phyloP scores from a whole-genome alignment of 1,140 invertebrate genomes.

The Thaumatotibia leucotreta region DNA sequence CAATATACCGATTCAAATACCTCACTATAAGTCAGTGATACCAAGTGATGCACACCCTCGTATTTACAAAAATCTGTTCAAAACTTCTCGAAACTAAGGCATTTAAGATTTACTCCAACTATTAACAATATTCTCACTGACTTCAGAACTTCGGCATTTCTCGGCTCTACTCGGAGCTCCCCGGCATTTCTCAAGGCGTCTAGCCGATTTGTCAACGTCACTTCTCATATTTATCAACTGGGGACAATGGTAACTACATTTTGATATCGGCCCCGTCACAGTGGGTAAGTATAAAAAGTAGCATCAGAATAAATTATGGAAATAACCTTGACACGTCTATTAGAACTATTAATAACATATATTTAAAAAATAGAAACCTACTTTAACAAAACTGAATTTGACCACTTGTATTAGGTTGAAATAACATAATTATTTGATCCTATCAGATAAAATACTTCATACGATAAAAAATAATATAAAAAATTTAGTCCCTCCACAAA shows the following conservation, averaged over 20 bases:
- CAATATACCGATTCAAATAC: too few species aligned
- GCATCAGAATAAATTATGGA: too few species aligned
- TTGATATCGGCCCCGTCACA: conserved; percentile 17
- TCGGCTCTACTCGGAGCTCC: neutral
- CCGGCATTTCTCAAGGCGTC: conserved; percentile 1
- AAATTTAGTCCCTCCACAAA: too few species aligned
- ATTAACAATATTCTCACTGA: conserved; percentile 12
- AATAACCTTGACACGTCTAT: too few species aligned
- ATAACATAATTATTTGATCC: too few species aligned
- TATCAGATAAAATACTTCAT: too few species aligned
- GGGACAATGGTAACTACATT: conserved; percentile 22
- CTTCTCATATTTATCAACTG: conserved; percentile 19
- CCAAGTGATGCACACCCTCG: neutral
- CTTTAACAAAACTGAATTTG: too few species aligned
- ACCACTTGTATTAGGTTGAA: too few species aligned
- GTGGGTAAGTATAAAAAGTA: neutral
- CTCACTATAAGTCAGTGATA: neutral
- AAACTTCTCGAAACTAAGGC: conserved; percentile 6
- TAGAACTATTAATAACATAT: too few species aligned
- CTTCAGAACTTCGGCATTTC: conserved; percentile 11
- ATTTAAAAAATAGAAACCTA: too few species aligned
- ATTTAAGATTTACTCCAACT: neutral
- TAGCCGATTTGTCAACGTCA: conserved; percentile 20
- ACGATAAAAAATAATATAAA: too few species aligned
- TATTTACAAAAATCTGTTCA: neutral